phyloP scores from a whole-genome alignment of 2,113 vertebrate species.

The Climacteris rufus region DNA sequence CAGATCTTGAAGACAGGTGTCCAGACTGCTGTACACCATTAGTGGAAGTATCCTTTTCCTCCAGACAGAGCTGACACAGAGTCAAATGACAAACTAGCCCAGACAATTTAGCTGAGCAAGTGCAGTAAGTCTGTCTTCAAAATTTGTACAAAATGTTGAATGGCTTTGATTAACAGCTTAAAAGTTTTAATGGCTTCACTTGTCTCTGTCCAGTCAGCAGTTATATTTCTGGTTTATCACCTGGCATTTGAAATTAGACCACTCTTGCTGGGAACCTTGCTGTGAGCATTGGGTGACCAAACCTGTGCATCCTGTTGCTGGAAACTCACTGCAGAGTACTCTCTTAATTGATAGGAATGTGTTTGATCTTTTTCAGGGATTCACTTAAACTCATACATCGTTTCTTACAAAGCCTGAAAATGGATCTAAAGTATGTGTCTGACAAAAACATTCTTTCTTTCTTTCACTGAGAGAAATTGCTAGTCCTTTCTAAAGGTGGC shows the following conservation, averaged over 20 bases:
- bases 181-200: not conserved
- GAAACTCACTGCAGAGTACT: not conserved
- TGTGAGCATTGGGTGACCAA: not conserved
- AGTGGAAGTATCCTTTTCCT: not conserved
- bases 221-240: not conserved
- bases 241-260: not conserved
- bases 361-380: not conserved
- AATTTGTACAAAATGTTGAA: not conserved
- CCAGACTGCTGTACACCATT: not conserved
- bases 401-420: not conserved
- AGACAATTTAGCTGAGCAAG: not conserved
- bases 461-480: not conserved
- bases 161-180: not conserved
- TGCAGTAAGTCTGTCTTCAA: not conserved
- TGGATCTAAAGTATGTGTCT: not conserved
- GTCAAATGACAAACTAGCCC: not conserved
- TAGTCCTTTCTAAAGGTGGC: not conserved
- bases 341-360: not conserved
- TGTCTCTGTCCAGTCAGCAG: not conserved
- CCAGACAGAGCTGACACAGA: not conserved
- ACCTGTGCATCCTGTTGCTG: not conserved
- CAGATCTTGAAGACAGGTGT: not conserved
- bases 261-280: not conserved
- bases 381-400: not conserved
- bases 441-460: not conserved